Evolutionary conservation across 2,888 invertebrate genomes (phyloP).

Genomic region (Megamerina dolium): DNA sequence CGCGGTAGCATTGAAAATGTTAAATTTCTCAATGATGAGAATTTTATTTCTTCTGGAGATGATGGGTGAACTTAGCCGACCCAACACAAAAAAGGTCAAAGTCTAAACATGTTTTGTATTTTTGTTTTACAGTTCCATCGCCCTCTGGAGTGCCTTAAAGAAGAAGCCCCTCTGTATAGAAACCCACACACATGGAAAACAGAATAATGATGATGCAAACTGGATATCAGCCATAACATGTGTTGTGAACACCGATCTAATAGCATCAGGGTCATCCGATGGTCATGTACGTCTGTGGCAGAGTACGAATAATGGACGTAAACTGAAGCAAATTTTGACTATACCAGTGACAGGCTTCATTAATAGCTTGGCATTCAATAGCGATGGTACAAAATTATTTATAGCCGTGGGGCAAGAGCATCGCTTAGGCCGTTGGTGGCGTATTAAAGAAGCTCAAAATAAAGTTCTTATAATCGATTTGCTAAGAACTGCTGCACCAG

Average conservation of each 20-base stretch:
- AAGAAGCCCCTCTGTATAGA: conserved; percentile 76
- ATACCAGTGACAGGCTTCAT: conserved; percentile 76
- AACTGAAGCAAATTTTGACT: conserved; percentile 61
- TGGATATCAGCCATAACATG: conserved; percentile 85
- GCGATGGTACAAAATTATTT: conserved; percentile 72
- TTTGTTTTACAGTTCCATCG: conserved; percentile 53
- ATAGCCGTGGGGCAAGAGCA: conserved; percentile 91
- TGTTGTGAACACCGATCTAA: conserved; percentile 77
- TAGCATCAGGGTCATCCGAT: conserved; percentile 85
- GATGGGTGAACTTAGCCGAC: conserved; percentile 61
- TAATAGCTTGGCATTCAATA: conserved; percentile 77
- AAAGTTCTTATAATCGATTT: conserved; percentile 65
- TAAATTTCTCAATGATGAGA: conserved; percentile 84
- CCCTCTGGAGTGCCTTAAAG: conserved; percentile 76
- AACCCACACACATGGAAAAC: conserved; percentile 67
- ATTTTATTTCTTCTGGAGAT: conserved; percentile 87
- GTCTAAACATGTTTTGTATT: neutral
- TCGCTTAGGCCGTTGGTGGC: conserved; percentile 87
- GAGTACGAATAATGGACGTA: conserved; percentile 66
- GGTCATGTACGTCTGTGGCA: conserved; percentile 83
- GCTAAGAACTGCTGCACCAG: too few relatives aligned
- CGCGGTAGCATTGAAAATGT: conserved; percentile 80
- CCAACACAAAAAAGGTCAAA: neutral
- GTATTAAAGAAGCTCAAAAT: conserved; percentile 72
- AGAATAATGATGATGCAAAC: conserved; percentile 62